Conservation (phyloP, 2,888 invertebrate genomes). For the Cryptosula pallasiana region DNA sequence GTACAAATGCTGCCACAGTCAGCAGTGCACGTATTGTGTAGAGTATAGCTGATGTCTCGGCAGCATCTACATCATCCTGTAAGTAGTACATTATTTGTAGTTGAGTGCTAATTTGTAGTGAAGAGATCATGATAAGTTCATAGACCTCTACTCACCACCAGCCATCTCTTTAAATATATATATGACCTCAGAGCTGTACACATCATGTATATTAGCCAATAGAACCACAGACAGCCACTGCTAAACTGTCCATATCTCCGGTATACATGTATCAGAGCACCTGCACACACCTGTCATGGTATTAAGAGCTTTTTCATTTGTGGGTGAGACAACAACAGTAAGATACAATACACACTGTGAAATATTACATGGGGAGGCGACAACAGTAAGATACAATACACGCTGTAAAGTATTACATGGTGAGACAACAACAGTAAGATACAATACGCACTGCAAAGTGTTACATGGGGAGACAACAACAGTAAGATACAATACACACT, state of each 20-base stretch:
- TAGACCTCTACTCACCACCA: background rate
- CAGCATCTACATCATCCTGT: background rate
- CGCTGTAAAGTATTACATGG: no score
- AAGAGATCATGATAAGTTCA: background rate
- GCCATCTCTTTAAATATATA: background rate
- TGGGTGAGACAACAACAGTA: no score
- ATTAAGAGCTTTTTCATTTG: no score
- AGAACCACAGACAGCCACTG: background rate
- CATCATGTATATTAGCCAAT: background rate
- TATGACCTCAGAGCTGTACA: background rate
- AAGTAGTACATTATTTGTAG: background rate
- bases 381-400: no score
- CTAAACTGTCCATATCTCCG: background rate
- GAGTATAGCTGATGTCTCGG: background rate
- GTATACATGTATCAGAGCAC: background rate
- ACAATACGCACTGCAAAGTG: no score
- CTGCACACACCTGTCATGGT: slow-evolving; percentile 13
- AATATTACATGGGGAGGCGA: no score
- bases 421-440: no score
- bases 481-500: no score
- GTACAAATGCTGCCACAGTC: background rate
- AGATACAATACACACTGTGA: no score
- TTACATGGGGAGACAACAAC: no score
- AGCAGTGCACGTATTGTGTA: background rate
- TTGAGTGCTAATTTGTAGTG: background rate